Conservation (phyloP, 2,888 invertebrate genomes). For the Syritta pipiens region DNA sequence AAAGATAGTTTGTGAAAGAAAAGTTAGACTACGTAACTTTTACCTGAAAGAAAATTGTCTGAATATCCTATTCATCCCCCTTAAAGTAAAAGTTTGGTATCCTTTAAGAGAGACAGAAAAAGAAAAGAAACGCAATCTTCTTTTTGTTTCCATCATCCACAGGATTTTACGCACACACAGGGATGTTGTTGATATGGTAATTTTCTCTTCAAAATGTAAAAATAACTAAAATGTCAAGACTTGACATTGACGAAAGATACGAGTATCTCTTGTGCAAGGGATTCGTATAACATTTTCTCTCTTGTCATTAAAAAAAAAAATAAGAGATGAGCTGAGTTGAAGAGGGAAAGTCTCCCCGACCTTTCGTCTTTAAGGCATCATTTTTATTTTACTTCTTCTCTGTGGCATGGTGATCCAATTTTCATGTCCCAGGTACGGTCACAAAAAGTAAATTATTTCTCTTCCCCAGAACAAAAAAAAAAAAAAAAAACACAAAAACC, state of each 20-base stretch:
- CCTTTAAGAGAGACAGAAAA: constrained; percentile 3
- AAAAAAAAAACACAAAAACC: neutral
- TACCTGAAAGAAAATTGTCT: constrained; percentile 21
- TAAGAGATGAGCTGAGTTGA: too few relatives aligned
- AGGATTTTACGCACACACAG: neutral
- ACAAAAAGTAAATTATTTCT: too few relatives aligned
- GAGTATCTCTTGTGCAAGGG: neutral
- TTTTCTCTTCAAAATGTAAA: constrained; percentile 10
- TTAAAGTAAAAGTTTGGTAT: constrained; percentile 34
- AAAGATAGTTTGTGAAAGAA: constrained; percentile 12
- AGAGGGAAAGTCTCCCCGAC: too few relatives aligned
- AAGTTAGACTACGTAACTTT: constrained; percentile 29
- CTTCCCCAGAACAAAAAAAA: too few relatives aligned
- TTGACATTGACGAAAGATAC: constrained; percentile 40
- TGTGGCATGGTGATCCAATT: neutral
- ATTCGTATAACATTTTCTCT: constrained; percentile 27
- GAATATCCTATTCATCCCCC: neutral
- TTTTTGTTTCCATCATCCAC: too few relatives aligned
- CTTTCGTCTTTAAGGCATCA: neutral
- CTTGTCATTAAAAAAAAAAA: too few relatives aligned
- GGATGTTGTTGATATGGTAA: constrained; percentile 38
- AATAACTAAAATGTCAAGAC: constrained; percentile 27
- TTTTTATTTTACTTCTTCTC: neutral
- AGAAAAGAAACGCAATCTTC: too few relatives aligned
- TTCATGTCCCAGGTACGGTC: neutral